These are phyloP conservation scores for Yponomeuta cagnagella DNA, from an alignment of 2,888 invertebrate genomes.

Conservation along the genomic window DNA sequence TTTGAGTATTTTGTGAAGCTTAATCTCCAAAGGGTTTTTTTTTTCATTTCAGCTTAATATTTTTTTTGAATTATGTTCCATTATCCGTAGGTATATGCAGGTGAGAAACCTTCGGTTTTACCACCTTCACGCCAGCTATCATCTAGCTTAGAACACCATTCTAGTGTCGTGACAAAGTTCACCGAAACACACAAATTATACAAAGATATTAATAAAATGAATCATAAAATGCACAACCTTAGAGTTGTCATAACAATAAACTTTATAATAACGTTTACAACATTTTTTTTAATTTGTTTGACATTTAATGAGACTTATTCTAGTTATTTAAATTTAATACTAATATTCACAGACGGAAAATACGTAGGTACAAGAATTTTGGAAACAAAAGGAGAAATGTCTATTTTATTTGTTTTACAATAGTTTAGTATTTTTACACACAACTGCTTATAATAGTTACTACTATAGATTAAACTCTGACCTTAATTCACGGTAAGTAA, in stretches of 20 bases:
- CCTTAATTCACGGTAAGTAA: neutral
- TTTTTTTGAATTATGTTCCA: no score
- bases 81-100: no score
- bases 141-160: no score
- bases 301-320: neutral
- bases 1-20: no score
- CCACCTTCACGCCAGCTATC: no score
- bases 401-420: neutral
- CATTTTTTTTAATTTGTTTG: neutral
- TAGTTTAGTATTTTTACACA: neutral
- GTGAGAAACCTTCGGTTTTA: no score
- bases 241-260: constrained; percentile 5
- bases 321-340: neutral
- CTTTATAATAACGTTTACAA: neutral
- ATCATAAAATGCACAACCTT: neutral
- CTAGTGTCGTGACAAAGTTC: neutral
- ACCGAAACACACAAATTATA: no score
- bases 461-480: neutral
- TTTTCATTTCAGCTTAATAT: no score
- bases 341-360: constrained; percentile 9
- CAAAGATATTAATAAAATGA: neutral
- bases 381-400: neutral
- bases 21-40: no score
- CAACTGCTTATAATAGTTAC: no score
- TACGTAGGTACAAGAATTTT: neutral